Evolutionary conservation across 2,888 invertebrate species (phyloP).

Genomic region (Tholera decimalis): DNA sequence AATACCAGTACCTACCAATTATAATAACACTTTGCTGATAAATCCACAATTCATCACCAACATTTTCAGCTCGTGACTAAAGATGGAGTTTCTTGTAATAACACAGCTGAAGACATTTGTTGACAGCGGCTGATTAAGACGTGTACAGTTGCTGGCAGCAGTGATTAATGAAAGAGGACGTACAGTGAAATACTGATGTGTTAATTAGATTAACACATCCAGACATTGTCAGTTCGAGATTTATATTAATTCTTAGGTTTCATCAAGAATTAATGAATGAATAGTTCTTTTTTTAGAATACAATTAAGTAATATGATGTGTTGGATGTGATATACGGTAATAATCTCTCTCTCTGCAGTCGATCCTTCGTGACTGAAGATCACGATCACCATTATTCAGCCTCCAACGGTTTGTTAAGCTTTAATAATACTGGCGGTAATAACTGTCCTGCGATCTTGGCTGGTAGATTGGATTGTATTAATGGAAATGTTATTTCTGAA

Average conservation of each 20-base stretch:
- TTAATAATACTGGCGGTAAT: constrained; percentile 17
- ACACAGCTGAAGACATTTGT: constrained; percentile 64
- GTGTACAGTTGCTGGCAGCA: constrained; percentile 67
- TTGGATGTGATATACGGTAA: constrained; percentile 43
- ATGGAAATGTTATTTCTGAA: constrained; percentile 6
- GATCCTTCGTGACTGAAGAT: no score
- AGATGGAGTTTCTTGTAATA: constrained; percentile 61
- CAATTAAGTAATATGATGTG: constrained; percentile 58
- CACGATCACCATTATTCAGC: no score
- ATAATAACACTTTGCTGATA: background rate
- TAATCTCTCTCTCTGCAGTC: no score
- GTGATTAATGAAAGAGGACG: constrained; percentile 81
- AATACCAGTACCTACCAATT: background rate
- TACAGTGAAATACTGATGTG: constrained; percentile 77
- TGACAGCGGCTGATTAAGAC: constrained; percentile 69
- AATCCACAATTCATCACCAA: constrained; percentile 48
- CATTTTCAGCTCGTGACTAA: constrained; percentile 52
- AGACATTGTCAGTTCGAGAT: constrained; percentile 68
- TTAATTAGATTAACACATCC: constrained; percentile 81
- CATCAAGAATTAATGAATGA: constrained; percentile 62
- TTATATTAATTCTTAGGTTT: constrained; percentile 65
- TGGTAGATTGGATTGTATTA: constrained; percentile 6
- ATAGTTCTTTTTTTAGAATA: constrained; percentile 35
- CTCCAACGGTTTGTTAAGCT: no score
- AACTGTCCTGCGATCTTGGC: background rate